Evolutionary conservation across 2,113 vertebrate genomes (phyloP).

Genomic region (Seriola dumerili): DNA sequence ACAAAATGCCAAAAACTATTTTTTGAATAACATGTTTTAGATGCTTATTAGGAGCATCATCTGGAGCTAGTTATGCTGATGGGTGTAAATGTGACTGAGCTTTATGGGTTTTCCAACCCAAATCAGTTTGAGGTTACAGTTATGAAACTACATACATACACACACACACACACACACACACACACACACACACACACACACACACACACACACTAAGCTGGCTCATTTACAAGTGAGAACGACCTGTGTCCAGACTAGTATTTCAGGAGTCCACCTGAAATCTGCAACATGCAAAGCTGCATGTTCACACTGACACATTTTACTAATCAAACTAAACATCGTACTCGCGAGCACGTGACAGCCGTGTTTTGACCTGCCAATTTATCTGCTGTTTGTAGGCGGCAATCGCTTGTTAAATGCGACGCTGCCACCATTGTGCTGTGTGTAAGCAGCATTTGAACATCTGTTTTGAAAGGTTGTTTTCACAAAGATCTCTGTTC

Average conservation of each 20-base stretch:
- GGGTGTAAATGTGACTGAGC: conserved; percentile 58
- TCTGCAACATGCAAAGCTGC: neutral
- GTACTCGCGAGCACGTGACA: neutral
- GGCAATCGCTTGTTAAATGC: neutral
- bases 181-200: conserved; percentile 7
- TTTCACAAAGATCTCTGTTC: conserved; percentile 19
- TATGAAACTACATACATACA: conserved; percentile 48
- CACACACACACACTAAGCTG: conserved; percentile 11
- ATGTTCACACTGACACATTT: neutral
- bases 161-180: conserved; percentile 32
- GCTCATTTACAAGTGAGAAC: conserved; percentile 7
- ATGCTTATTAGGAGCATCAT: conserved; percentile 54
- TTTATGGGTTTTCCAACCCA: conserved; percentile 58
- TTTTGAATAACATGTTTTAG: conserved; percentile 33
- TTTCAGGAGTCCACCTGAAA: conserved; percentile 11
- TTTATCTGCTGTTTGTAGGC: neutral
- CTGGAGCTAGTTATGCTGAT: conserved; percentile 60
- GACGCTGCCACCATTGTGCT: neutral
- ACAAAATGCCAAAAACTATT: conserved; percentile 48
- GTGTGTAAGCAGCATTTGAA: conserved; percentile 1
- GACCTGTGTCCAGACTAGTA: neutral
- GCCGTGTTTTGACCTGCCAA: neutral
- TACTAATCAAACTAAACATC: neutral
- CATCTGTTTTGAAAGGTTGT: conserved; percentile 3
- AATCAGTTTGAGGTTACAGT: conserved; percentile 49